Percentiles rank a stretch among this genome's conserved stretches.
phyloP scores from a whole-genome alignment of 2,797 vertebrate genomes.

The Hybognathus amarus region DNA sequence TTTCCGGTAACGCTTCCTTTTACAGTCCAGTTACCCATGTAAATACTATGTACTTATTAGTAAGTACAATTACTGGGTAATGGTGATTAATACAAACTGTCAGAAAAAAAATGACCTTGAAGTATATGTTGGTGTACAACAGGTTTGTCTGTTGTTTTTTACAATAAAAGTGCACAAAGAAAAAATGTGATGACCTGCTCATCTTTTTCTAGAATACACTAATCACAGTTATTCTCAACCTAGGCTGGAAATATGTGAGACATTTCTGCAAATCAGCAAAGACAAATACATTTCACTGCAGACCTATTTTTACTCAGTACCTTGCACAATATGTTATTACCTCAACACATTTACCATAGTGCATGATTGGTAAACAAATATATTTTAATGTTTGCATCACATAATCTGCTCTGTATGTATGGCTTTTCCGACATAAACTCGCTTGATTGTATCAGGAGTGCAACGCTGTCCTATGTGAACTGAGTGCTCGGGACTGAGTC shows the following conservation, averaged over 20 bases:
- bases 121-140: not conserved
- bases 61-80: too few relatives aligned
- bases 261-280: not conserved
- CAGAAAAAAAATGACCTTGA: not conserved
- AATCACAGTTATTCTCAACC: not conserved
- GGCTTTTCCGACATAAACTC: not conserved
- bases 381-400: not conserved
- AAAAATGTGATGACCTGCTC: not conserved
- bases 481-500: too few relatives aligned
- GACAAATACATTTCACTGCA: not conserved
- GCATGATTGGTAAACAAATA: not conserved
- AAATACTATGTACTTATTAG: too few relatives aligned
- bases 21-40: too few relatives aligned
- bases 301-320: not conserved
- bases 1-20: too few relatives aligned
- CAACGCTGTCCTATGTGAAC: too few relatives aligned
- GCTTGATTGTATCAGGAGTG: not conserved
- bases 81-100: too few relatives aligned
- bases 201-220: not conserved
- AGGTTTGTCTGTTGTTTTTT: not conserved
- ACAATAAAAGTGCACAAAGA: not conserved
- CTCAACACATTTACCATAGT: not conserved
- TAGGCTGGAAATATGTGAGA: not conserved
- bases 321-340: not conserved
- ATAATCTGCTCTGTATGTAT: not conserved